Evolutionary conservation across 1,140 invertebrate species (phyloP), one percentile per base, ranked within the genome.

Genomic region (Marisa cornuarietis): DNA sequence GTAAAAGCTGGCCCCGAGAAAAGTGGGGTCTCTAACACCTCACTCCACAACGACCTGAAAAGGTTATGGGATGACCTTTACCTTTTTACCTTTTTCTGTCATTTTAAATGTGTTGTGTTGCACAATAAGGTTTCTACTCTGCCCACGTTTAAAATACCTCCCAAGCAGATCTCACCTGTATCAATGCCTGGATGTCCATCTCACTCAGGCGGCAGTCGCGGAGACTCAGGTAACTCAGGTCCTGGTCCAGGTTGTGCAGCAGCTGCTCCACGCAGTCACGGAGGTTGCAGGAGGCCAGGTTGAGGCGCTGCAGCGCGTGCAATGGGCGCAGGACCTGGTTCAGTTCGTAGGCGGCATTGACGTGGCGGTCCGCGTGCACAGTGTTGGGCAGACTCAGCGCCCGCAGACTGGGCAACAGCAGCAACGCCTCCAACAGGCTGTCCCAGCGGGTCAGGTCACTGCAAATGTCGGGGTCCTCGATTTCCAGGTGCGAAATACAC

Each of bases 301-400:
- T 88, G 16, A 89, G 77, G 73, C 75, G 62, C 11, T 54, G 52
- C 9, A 89, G 79, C 22, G 81, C 80, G 9, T n/a, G 73, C n/a
- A 88, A 80, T 6, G 78, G 65, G 22, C 77, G 68, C 9, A 89
- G 74, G 0, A 76, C 71, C n/a, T 79, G 61, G 73, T 80, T 83
- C 14, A 89, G 77, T 63, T 84, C 73, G 54, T 58, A 61, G 49
- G 72, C 75, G 7, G 83, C 81, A n/a, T 83, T 81, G n/a, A 78
- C 58, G 18, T 83, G 61, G 18, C 81, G 68, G 49, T 82, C 79
- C 6, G 82, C 80, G 77, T 89, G 85, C 16, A 90, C 75, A 11
- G 85, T 85, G 79, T 86, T 86, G 13, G 87, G 88, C 1, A 90
- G 81, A 75, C 88, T 88, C 16, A 90, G 81, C 13, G 82, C 83